These are phyloP conservation scores for Chaetodon auriga DNA, from an alignment of 2,113 vertebrate species.

Conservation along the genomic window DNA sequence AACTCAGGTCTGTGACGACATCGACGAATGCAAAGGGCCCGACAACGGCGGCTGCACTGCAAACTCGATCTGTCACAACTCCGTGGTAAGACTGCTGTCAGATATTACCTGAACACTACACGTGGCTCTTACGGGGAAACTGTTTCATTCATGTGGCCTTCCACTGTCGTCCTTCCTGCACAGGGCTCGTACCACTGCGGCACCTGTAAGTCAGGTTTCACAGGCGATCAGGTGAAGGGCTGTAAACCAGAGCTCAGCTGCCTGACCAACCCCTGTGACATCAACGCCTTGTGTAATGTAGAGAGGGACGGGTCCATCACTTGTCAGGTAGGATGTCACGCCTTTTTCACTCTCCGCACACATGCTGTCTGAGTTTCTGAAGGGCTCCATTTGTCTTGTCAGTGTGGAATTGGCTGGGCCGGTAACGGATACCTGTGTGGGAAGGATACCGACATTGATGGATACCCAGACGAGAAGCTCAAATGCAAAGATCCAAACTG, in stretches of 20 bases:
- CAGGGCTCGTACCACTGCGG: constrained; percentile 96
- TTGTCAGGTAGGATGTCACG: constrained; percentile 86
- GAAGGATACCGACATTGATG: constrained; percentile 97
- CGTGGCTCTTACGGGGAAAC: not conserved
- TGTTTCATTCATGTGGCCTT: not conserved
- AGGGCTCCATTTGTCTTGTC: constrained; percentile 54
- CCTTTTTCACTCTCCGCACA: not conserved
- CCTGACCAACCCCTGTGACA: constrained; percentile 92
- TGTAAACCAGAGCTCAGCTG: constrained; percentile 92
- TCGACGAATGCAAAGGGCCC: constrained; percentile 92
- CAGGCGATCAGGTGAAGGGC: constrained; percentile 91
- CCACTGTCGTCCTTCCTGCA: constrained; percentile 16
- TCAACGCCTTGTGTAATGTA: constrained; percentile 88
- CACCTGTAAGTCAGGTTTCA: constrained; percentile 91
- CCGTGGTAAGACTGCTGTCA: constrained; percentile 86
- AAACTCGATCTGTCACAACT: constrained; percentile 95
- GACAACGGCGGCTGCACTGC: constrained; percentile 90
- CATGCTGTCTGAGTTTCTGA: constrained; percentile 12
- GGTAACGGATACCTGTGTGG: constrained; percentile 95
- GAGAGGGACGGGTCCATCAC: constrained; percentile 90
- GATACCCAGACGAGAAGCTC: constrained; percentile 95
- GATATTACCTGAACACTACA: not conserved
- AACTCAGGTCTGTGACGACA: constrained; percentile 86
- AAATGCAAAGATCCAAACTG: constrained; percentile 90
- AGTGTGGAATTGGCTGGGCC: constrained; percentile 98